A percentile compares a stretch with the other conserved stretches of the same genome.
phyloP scores from a whole-genome alignment of 2,888 invertebrate species.

The Kuschelorhynchus macadamiae region DNA sequence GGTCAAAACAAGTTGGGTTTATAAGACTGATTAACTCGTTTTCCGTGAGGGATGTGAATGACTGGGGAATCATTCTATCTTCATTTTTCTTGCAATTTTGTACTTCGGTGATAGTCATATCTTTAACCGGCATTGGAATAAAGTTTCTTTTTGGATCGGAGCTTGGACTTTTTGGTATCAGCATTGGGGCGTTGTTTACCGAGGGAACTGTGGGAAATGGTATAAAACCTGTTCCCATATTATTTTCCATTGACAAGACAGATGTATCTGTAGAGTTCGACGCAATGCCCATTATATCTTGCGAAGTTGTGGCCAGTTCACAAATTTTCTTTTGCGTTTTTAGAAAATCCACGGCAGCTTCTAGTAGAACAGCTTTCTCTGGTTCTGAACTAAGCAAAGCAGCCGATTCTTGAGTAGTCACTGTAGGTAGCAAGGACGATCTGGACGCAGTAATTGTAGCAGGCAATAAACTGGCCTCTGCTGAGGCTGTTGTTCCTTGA shows the following conservation, averaged over 20 bases:
- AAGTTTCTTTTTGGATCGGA: constrained; percentile 51
- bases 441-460: constrained; percentile 36
- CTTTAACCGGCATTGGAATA: constrained; percentile 60
- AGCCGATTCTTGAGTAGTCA: constrained; percentile 45
- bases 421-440: constrained; percentile 63
- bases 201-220: constrained; percentile 41
- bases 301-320: constrained; percentile 62
- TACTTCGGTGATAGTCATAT: constrained; percentile 57
- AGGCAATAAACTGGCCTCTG: constrained; percentile 52
- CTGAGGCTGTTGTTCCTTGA: constrained; percentile 53
- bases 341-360: constrained; percentile 80
- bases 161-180: constrained; percentile 14
- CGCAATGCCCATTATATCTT: constrained; percentile 54
- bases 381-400: constrained; percentile 71
- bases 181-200: constrained; percentile 18
- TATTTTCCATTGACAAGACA: constrained; percentile 36
- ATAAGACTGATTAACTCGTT: constrained; percentile 91
- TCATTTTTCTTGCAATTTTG: constrained; percentile 67
- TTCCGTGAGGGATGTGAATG: constrained; percentile 88
- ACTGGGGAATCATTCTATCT: constrained; percentile 76
- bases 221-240: constrained; percentile 54
- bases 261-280: constrained; percentile 44
- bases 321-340: constrained; percentile 75
- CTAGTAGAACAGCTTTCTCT: constrained; percentile 82
- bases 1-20: constrained; percentile 91